Base-by-base conservation (phyloP, 2,113 vertebrate species). In the Mastomys natalensis region DNA sequence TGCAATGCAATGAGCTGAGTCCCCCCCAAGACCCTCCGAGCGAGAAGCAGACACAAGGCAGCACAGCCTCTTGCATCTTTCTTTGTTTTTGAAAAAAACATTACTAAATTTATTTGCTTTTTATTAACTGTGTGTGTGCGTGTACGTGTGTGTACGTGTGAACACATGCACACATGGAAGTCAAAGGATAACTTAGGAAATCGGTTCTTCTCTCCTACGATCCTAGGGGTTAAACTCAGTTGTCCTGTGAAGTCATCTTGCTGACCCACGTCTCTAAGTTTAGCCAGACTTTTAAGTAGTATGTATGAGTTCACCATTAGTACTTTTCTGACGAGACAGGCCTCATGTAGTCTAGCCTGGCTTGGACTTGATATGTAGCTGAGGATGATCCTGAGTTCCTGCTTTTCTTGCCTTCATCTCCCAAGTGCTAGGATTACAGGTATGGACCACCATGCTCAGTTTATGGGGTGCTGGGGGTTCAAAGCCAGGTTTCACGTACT, bases 1-100 rank as follows among this genome's bases (percentile, higher is more conserved):
- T 66, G 11, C 66, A 66, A 68, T 15, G 66, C 34, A 34, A 68
- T 68, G 66, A 31, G 31, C 31, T 68, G 31, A 68, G 11, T 10
- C 60, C 2, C 2, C 60, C 22, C 60, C 8, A 6, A 0, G 1
- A n/a, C 21, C 21, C 21, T 29, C 29, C 29, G 0, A 31, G 4
- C 0, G 29, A 66, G 64, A 66, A 68, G 66, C 31, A 68, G 66
- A 68, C 31, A 68, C 66, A 34, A 13, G 66, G 31, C 31, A 68
- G 64, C 31, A 68, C 1, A 68, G 31, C 29, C 24, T 43, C 78
- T 51, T 34, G 60, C 17, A 12, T 48, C 40, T 62, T 84, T 62
- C 58, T 64, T 34, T 66, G 17, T 60, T 68, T 95, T 72, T 80
- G 55, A 26, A 60, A 82, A n/a, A 55, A n/a, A 81, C 55, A 62